Evolutionary conservation across 2,888 invertebrate genomes (phyloP).

Genomic region (Micropterix aruncella): DNA sequence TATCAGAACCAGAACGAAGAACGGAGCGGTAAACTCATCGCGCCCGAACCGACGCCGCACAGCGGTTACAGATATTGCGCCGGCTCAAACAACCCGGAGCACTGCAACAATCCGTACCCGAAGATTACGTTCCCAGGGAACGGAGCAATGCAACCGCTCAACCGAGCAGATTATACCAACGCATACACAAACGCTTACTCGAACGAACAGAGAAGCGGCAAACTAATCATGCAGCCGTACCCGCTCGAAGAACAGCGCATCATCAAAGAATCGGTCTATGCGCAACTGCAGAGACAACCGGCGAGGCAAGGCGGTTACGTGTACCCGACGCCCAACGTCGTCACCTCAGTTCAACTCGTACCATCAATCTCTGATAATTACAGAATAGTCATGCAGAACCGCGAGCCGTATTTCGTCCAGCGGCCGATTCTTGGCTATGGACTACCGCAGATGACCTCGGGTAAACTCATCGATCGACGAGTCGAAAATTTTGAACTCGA

Average conservation of each 20-base stretch:
- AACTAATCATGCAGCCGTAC: neutral
- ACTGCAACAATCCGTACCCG: neutral
- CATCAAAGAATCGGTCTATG: neutral
- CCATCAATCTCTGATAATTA: conserved; percentile 17
- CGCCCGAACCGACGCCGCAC: neutral
- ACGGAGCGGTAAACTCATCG: neutral
- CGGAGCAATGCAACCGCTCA: neutral
- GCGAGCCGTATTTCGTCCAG: neutral
- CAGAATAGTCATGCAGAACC: neutral
- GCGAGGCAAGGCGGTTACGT: conserved; percentile 1
- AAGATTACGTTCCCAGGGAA: neutral
- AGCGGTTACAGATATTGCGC: neutral
- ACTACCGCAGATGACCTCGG: neutral
- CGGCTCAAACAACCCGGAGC: neutral
- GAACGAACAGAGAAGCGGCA: neutral
- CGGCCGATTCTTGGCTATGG: neutral
- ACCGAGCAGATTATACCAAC: neutral
- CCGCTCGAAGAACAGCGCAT: neutral
- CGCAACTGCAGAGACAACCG: neutral
- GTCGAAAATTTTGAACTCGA: neutral
- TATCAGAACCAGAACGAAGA: neutral
- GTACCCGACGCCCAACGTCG: conserved; percentile 15
- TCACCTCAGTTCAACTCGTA: conserved; percentile 23
- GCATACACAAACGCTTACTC: neutral
- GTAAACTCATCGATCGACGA: neutral